Conservation (phyloP, 1,140 invertebrate species). For the Thalassaphorura encarpata region DNA sequence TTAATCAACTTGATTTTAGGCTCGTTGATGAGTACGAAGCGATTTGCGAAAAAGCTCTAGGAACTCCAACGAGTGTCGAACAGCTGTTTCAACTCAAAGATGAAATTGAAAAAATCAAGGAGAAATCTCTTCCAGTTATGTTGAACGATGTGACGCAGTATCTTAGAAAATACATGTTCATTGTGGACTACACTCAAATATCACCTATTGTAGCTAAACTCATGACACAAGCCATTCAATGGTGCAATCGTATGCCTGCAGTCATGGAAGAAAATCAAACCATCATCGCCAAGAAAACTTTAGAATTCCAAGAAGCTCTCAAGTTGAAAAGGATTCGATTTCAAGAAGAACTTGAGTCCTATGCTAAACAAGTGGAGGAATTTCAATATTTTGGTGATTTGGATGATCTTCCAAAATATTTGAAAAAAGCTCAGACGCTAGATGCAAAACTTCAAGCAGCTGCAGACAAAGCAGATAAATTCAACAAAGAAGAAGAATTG, state of each 20-base stretch:
- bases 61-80: slow-evolving; percentile 66
- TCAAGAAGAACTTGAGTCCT: slow-evolving; percentile 66
- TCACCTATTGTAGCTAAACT: slow-evolving; percentile 72
- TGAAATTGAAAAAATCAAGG: slow-evolving; percentile 65
- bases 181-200: slow-evolving; percentile 67
- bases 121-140: slow-evolving; percentile 57
- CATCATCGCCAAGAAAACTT: slow-evolving; percentile 68
- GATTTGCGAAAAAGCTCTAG: slow-evolving; percentile 67
- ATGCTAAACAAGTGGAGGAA: slow-evolving; percentile 69
- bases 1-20: slow-evolving; percentile 44
- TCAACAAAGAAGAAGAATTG: slow-evolving; percentile 83
- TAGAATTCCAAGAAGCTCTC: slow-evolving; percentile 74
- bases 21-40: slow-evolving; percentile 72
- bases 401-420: slow-evolving; percentile 70
- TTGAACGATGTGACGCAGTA: slow-evolving; percentile 60
- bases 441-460: slow-evolving; percentile 59
- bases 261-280: slow-evolving; percentile 70
- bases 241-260: slow-evolving; percentile 66
- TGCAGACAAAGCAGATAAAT: slow-evolving; percentile 70
- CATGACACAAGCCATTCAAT: slow-evolving; percentile 75
- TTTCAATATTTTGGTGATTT: slow-evolving; percentile 81
- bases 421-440: slow-evolving; percentile 62
- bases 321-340: slow-evolving; percentile 51
- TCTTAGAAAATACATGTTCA: slow-evolving; percentile 45
- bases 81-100: slow-evolving; percentile 70